phyloP scores from a whole-genome alignment of 2,888 invertebrate genomes.

The Drosophila barbarae region DNA sequence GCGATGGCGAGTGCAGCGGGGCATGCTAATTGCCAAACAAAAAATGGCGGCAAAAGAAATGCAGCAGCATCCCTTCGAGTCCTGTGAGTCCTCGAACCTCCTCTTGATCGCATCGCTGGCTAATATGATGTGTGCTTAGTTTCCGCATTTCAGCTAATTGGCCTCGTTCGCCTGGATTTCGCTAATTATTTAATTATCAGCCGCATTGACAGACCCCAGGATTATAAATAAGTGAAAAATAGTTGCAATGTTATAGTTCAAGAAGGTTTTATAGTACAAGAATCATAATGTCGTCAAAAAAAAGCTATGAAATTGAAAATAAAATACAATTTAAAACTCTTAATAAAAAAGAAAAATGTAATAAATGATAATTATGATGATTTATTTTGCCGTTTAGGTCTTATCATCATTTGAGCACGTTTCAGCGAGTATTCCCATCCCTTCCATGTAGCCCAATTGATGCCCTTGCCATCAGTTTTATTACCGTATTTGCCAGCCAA shows the following conservation, averaged over 20 bases:
- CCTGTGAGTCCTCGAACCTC: slow-evolving; percentile 13
- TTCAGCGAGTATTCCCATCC: slow-evolving; percentile 42
- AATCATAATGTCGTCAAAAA: not conserved
- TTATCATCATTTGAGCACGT: slow-evolving; percentile 41
- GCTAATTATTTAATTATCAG: slow-evolving; percentile 51
- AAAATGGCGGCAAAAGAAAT: slow-evolving; percentile 38
- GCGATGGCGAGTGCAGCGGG: slow-evolving; percentile 46
- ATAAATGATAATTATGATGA: no score
- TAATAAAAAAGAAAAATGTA: not conserved
- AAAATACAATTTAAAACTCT: no score
- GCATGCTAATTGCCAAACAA: slow-evolving; percentile 63
- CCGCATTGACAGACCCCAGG: slow-evolving; percentile 14
- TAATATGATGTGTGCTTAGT: slow-evolving; percentile 44
- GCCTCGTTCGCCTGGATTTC: slow-evolving; percentile 35
- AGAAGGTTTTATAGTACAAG: not conserved
- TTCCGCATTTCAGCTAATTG: slow-evolving; percentile 46
- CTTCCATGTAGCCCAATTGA: no score
- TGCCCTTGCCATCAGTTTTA: no score
- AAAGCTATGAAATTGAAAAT: not conserved
- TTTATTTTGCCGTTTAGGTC: slow-evolving; percentile 31
- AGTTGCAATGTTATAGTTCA: no score
- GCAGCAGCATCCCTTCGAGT: slow-evolving; percentile 22
- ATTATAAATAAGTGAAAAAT: slow-evolving; percentile 14
- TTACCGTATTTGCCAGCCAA: no score
- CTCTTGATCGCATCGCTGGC: slow-evolving; percentile 46